A percentile compares a stretch with the other conserved stretches of the same genome.
These are phyloP conservation scores for Halcyon smyrnensis DNA, from an alignment of 2,797 vertebrate species.

Conservation along the genomic window DNA sequence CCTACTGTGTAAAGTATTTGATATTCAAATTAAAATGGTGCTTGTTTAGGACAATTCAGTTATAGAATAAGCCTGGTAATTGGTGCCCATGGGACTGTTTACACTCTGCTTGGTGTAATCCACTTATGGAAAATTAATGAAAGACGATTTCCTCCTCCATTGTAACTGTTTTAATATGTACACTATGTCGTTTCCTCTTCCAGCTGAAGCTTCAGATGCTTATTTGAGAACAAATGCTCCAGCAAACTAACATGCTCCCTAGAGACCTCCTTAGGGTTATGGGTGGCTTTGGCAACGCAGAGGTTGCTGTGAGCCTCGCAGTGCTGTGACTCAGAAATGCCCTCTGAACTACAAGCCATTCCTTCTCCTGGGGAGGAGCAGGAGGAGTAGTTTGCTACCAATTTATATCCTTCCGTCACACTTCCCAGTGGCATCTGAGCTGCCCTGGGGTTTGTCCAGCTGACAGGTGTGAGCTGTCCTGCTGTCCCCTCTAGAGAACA, in stretches of 20 bases:
- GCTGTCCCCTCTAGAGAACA: not conserved
- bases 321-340: not conserved
- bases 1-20: conserved; percentile 66
- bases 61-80: conserved; percentile 69
- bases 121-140: conserved; percentile 74
- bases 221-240: not conserved
- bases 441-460: not conserved
- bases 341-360: not conserved
- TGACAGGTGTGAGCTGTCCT: not conserved
- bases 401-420: not conserved
- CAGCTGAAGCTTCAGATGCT: conserved; percentile 18
- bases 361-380: not conserved
- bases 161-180: conserved; percentile 50
- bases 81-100: conserved; percentile 73
- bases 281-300: accelerated
- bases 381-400: not conserved
- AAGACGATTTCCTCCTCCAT: conserved; percentile 48
- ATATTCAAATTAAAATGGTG: conserved; percentile 71
- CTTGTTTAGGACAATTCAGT: conserved; percentile 70
- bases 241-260: not conserved
- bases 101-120: conserved; percentile 72
- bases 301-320: accelerated
- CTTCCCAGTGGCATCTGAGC: not conserved
- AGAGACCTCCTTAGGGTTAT: not conserved
- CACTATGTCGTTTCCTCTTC: conserved; percentile 4